Evolutionary conservation across 2,113 vertebrate species (phyloP), one percentile per base, ranked within the genome.

Genomic region (Menura novaehollandiae): DNA sequence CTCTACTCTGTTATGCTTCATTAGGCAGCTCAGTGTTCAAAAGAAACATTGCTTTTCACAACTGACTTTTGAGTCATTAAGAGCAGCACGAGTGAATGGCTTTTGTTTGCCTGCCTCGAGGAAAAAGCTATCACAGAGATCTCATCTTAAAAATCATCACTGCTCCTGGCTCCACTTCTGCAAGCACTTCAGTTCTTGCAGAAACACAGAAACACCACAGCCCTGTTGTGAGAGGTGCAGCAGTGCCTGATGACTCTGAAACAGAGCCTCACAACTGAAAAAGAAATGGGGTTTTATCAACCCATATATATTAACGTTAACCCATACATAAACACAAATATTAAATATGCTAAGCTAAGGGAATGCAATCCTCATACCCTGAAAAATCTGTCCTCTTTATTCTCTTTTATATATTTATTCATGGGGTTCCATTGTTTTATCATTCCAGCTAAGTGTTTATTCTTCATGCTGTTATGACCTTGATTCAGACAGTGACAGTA

Each of bases 301-400:
- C 14, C 51, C 32, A 3, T 6, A 2, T 4, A 13, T 2, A 2
- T 64, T 8, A 72, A 63, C 24, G 52, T 39, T 21, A 64, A 53
- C 37, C 46, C 32, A 4, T 4, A 9, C 9, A 28, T 1, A 30
- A 10, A 32, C 24, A 35, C 37, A 59, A 32, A 17, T 37, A 33
- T 16, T 13, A 64, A 33, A 5, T 2, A 2, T 0, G 44, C 10
- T 33, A 53, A 74, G n/a, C 41, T 8, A 28, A 18, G 7, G 66
- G 88, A 63, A 75, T 6, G 15, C 16, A 51, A 6, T 9, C 46
- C 24, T 56, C 47, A 18, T 3, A 12, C 5, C 30, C 11, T n/a
- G 35, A 33, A 15, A 81, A 64, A 24, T 4, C 62, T 32, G 6
- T 6, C 33, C 44, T 68, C 80, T 67, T 59, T 10, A 37, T 33